Conservation (phyloP, 2,888 invertebrate genomes). For the Torymus tubicola region DNA sequence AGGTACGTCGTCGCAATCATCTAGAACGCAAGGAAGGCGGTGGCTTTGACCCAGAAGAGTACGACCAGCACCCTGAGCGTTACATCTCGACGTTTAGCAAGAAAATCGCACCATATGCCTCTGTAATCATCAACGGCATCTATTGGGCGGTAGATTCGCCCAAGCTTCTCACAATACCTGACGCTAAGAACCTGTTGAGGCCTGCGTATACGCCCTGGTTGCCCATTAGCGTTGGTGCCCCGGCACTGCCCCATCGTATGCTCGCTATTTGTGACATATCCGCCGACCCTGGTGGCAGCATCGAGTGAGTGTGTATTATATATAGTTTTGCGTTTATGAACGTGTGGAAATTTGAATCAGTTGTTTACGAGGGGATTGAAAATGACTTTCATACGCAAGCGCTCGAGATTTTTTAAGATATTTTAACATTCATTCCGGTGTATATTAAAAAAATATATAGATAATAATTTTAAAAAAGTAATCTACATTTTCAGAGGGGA, state of each 20-base stretch:
- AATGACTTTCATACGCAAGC: no score
- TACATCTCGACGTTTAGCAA: slow-evolving; percentile 97
- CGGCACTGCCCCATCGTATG: slow-evolving; percentile 92
- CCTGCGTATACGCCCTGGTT: slow-evolving; percentile 96
- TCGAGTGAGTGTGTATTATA: slow-evolving; percentile 80
- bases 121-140: slow-evolving; percentile 97
- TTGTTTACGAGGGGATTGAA: no score
- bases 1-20: slow-evolving; percentile 95
- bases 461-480: no score
- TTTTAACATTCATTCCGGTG: no score
- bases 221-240: slow-evolving; percentile 91
- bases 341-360: no score
- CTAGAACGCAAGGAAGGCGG: slow-evolving; percentile 94
- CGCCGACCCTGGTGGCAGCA: slow-evolving; percentile 98
- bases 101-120: slow-evolving; percentile 98
- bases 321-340: no score
- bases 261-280: slow-evolving; percentile 98
- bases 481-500: no score
- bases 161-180: slow-evolving; percentile 96
- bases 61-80: slow-evolving; percentile 93
- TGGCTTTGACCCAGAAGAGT: slow-evolving; percentile 92
- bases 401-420: no score
- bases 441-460: no score
- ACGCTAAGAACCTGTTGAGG: slow-evolving; percentile 94
- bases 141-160: slow-evolving; percentile 99